phyloP scores from a whole-genome alignment of 2,113 vertebrate genomes.

The Penelope pileata region DNA sequence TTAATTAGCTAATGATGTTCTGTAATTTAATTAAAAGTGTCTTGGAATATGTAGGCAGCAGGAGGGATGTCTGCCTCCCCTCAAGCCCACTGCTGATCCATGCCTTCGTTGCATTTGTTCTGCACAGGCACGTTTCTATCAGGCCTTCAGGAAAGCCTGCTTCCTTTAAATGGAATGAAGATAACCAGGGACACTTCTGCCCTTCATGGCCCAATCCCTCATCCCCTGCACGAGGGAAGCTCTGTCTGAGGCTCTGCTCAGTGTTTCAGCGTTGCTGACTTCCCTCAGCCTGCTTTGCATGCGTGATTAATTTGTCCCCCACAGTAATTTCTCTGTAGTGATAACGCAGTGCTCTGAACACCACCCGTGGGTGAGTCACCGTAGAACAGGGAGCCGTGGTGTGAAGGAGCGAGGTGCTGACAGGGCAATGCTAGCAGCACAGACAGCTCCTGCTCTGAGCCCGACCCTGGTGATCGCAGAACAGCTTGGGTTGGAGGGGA shows the following conservation, averaged over 20 bases:
- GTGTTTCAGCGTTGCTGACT: constrained; percentile 40
- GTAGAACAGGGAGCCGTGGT: not conserved
- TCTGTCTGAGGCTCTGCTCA: constrained; percentile 58
- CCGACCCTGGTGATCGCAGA: not conserved
- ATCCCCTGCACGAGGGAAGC: constrained; percentile 21
- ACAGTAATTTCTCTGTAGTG: constrained; percentile 21
- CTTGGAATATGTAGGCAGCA: not conserved
- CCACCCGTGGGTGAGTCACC: not conserved
- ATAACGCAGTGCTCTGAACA: not conserved
- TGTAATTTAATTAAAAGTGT: constrained; percentile 26
- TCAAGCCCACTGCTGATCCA: constrained; percentile 26
- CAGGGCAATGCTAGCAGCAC: not conserved
- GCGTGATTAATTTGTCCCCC: constrained; percentile 67
- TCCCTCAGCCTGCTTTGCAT: constrained; percentile 60
- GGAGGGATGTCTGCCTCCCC: constrained; percentile 32
- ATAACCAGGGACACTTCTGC: constrained; percentile 47
- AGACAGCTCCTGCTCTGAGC: not conserved
- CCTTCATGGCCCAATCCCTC: constrained; percentile 43
- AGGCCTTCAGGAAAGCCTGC: constrained; percentile 31
- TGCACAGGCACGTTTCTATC: constrained; percentile 31
- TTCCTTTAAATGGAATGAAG: constrained; percentile 47
- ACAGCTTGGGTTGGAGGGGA: too few relatives aligned
- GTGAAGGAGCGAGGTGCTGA: not conserved
- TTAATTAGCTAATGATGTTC: constrained; percentile 17
- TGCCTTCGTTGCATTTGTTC: constrained; percentile 14